These are phyloP conservation scores for Pachyramphus minor DNA, from an alignment of 2,113 vertebrate species.

Conservation along the genomic window DNA sequence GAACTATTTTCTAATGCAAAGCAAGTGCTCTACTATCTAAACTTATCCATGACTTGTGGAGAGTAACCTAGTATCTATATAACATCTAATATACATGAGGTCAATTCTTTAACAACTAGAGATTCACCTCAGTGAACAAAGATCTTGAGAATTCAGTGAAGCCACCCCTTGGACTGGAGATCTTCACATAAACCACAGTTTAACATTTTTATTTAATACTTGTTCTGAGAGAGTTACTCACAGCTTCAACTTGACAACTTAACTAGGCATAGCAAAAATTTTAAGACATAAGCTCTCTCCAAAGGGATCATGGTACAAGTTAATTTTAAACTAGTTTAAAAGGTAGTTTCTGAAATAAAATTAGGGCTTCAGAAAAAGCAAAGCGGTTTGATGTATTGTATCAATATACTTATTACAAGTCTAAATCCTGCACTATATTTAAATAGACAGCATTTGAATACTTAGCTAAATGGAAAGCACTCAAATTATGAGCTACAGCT, in stretches of 20 bases:
- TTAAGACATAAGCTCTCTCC: not conserved
- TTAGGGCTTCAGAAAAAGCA: not conserved
- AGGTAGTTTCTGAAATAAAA: not conserved
- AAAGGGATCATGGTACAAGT: not conserved
- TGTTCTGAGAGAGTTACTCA: not conserved
- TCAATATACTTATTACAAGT: not conserved
- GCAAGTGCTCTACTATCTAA: not conserved
- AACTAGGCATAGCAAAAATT: not conserved
- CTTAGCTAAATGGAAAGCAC: slow-evolving; percentile 26
- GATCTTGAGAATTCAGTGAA: not conserved
- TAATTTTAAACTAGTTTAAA: slow-evolving; percentile 17
- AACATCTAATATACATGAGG: not conserved
- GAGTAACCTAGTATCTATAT: not conserved
- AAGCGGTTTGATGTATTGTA: not conserved
- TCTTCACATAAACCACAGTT: not conserved
- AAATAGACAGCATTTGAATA: slow-evolving; percentile 18
- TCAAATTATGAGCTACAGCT: slow-evolving; percentile 38
- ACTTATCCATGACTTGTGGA: not conserved
- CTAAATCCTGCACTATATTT: slow-evolving; percentile 1
- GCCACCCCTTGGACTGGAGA: not conserved
- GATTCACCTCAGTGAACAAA: not conserved
- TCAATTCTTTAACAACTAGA: not conserved
- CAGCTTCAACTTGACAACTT: not conserved
- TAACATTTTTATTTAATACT: not conserved
- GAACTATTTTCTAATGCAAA: not conserved